Percentiles rank a stretch among this genome's conserved stretches.
These are phyloP conservation scores for Sebastes taczanowskii DNA, from an alignment of 2,797 vertebrate genomes.

Conservation along the genomic window DNA sequence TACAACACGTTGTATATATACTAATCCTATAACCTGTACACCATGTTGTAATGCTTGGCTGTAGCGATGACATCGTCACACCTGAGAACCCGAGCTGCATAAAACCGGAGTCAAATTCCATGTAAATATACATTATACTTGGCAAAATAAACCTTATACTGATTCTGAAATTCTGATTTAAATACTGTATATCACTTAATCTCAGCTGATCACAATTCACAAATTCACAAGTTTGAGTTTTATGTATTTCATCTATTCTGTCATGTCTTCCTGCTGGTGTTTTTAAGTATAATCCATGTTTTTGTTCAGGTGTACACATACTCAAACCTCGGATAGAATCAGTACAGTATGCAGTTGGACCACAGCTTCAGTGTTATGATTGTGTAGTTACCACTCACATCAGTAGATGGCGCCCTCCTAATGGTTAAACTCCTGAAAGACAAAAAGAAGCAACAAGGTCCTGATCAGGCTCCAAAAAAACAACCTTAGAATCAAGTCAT, in stretches of 20 bases:
- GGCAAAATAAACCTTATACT: no score
- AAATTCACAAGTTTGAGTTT: not conserved
- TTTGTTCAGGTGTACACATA: not conserved
- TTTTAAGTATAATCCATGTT: not conserved
- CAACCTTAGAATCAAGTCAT: not conserved
- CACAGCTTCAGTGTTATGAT: not conserved
- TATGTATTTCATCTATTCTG: not conserved
- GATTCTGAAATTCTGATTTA: no score
- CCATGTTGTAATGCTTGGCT: not conserved
- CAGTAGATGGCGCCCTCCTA: constrained; percentile 75
- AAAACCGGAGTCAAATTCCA: no score
- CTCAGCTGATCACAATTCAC: no score
- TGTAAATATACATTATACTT: no score
- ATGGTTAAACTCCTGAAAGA: constrained; percentile 84
- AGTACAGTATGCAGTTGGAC: not conserved
- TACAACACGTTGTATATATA: not conserved
- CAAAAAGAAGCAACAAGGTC: constrained; percentile 6
- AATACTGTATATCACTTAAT: no score
- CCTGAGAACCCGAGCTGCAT: no score
- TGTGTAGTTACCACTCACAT: constrained; percentile 68
- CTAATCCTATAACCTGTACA: not conserved
- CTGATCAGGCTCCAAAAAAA: not conserved
- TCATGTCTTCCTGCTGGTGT: not conserved
- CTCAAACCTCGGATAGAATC: not conserved
- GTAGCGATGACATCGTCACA: not conserved